Conservation (phyloP, 2,797 vertebrate species). For the Pantherophis alleghaniensis region DNA sequence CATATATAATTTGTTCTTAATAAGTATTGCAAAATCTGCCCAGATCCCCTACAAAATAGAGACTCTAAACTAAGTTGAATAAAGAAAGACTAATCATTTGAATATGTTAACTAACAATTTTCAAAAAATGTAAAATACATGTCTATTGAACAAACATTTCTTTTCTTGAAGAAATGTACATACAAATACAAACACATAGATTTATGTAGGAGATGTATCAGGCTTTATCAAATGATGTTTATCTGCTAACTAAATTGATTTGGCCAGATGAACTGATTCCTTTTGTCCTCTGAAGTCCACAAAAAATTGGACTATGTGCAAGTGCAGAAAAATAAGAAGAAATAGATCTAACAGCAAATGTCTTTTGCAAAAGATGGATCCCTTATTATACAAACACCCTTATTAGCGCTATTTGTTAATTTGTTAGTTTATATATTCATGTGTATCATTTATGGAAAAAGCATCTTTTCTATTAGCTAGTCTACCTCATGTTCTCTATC, state of each 20-base stretch:
- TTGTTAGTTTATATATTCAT: neutral
- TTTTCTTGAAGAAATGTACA: neutral
- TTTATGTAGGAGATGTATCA: neutral
- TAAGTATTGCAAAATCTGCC: too few species aligned
- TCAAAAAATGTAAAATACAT: neutral
- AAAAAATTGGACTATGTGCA: neutral
- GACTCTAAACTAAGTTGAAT: neutral
- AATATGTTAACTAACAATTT: neutral
- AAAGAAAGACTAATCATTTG: neutral
- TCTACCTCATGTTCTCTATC: neutral
- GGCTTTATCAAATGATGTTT: neutral
- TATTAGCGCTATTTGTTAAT: neutral
- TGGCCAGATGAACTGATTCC: neutral
- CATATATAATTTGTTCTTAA: neutral
- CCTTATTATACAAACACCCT: neutral
- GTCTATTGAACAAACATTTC: neutral
- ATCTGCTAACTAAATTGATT: neutral
- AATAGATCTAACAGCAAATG: neutral
- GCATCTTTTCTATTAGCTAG: neutral
- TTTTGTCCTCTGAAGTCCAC: neutral
- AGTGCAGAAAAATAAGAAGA: neutral
- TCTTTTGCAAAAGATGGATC: neutral
- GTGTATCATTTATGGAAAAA: neutral
- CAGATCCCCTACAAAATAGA: too few species aligned
- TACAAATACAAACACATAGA: neutral